A percentile compares a stretch with the other conserved stretches of the same genome.
Conservation (phyloP, 2,113 vertebrate species). For the Strix aluco region DNA sequence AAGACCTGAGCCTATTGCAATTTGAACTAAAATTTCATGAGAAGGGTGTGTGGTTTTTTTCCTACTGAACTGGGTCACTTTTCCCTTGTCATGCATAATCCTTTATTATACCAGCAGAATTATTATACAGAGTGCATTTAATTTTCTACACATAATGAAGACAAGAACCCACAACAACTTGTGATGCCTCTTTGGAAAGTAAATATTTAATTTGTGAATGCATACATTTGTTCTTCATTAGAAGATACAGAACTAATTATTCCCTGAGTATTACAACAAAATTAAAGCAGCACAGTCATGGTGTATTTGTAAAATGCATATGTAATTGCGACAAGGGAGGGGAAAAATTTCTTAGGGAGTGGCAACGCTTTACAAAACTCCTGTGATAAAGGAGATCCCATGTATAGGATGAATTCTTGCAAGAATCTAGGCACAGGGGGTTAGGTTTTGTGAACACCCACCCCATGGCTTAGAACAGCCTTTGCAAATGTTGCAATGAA, state of each 20-base stretch:
- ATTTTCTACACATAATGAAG: conserved; percentile 1
- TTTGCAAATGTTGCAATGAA: not conserved
- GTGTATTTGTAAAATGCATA: not conserved
- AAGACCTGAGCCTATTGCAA: not conserved
- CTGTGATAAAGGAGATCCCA: not conserved
- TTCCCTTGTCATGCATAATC: not conserved
- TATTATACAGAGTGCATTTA: not conserved
- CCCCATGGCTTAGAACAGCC: not conserved
- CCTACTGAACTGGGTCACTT: not conserved
- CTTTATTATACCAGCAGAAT: not conserved
- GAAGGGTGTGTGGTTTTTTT: not conserved
- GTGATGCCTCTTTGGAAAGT: not conserved
- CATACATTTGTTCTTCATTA: not conserved
- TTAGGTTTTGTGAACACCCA: not conserved
- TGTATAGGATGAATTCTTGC: not conserved
- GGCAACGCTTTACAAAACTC: not conserved
- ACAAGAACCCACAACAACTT: not conserved
- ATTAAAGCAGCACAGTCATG: not conserved
- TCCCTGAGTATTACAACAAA: not conserved
- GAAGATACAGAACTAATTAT: conserved; percentile 22
- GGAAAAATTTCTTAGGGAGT: not conserved
- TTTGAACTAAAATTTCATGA: not conserved
- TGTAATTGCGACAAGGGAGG: not conserved
- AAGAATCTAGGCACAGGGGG: not conserved
- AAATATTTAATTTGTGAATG: conserved; percentile 27